phyloP scores from a whole-genome alignment of 2,113 vertebrate species.

The Corythornis vintsioides region DNA sequence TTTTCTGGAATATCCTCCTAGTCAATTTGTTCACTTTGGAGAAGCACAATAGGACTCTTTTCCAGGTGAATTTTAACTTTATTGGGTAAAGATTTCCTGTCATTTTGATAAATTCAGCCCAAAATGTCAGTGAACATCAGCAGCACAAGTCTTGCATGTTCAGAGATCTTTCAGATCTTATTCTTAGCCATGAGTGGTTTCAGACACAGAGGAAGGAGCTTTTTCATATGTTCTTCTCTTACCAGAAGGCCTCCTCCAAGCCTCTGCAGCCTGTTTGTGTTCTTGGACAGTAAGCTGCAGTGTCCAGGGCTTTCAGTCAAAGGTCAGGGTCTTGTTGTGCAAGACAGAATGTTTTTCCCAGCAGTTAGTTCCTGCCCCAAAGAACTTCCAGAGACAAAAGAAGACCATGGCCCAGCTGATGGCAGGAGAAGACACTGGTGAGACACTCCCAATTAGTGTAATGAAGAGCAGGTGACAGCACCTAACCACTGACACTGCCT shows the following conservation, averaged over 20 bases:
- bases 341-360: slow-evolving; percentile 3
- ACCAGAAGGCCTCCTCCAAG: neutral
- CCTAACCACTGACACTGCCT: neutral
- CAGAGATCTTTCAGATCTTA: neutral
- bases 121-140: neutral
- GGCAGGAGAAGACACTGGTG: neutral
- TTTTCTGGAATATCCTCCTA: neutral
- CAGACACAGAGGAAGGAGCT: neutral
- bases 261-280: neutral
- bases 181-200: neutral
- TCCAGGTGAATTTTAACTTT: slow-evolving; percentile 15
- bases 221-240: neutral
- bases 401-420: neutral
- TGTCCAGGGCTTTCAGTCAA: neutral
- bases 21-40: neutral
- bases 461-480: slow-evolving; percentile 12
- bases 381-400: slow-evolving; percentile 6
- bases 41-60: neutral
- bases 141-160: neutral
- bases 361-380: neutral
- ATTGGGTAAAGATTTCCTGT: slow-evolving; percentile 39
- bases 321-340: slow-evolving; percentile 17
- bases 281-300: neutral
- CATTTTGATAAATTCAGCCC: slow-evolving; percentile 28
- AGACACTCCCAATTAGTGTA: slow-evolving; percentile 3